phyloP scores from a whole-genome alignment of 2,113 vertebrate species.

The Leptocoma aspasia region DNA sequence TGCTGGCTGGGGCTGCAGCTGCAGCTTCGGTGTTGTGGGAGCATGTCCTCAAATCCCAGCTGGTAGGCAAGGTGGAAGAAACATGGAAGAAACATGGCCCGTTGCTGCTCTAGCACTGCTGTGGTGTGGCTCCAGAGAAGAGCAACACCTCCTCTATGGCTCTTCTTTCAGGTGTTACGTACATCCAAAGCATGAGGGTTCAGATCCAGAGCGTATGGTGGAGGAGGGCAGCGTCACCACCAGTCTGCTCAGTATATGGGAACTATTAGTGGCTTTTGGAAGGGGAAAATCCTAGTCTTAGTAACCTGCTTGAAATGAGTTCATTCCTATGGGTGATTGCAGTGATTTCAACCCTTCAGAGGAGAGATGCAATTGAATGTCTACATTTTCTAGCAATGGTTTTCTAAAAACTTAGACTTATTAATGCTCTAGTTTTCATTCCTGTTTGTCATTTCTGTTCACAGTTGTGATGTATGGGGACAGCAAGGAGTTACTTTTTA shows the following conservation, averaged over 20 bases:
- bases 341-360: not conserved
- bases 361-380: not conserved
- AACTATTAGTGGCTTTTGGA: not conserved
- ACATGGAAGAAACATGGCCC: fast-evolving
- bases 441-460: not conserved
- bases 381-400: not conserved
- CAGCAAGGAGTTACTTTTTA: not conserved
- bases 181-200: not conserved
- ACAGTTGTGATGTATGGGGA: not conserved
- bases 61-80: not conserved
- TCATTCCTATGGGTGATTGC: not conserved
- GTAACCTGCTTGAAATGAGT: not conserved
- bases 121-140: not conserved
- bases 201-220: fast-evolving
- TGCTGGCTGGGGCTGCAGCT: not conserved
- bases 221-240: fast-evolving
- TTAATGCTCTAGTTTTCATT: not conserved
- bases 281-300: not conserved
- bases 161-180: fast-evolving
- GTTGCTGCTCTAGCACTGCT: not conserved
- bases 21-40: not conserved
- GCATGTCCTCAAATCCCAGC: fast-evolving
- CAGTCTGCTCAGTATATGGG: not conserved
- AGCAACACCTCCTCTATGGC: not conserved
- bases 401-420: not conserved